Base-by-base conservation (phyloP, 2,888 invertebrate species). In the Eupithecia dodoneata region DNA sequence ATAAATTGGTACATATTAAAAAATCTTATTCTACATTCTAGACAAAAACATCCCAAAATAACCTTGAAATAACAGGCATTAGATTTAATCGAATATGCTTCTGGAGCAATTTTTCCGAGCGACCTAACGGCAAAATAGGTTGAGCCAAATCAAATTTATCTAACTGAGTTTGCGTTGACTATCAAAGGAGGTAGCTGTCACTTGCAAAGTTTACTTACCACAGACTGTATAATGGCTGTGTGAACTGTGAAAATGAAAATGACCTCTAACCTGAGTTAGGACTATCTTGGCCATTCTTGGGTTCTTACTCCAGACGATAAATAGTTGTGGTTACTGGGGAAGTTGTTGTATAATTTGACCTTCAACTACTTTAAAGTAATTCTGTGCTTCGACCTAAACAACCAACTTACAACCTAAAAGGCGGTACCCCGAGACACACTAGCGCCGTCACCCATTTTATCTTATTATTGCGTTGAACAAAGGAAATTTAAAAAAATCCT, bases 91-190 rank as follows among this genome's bases (percentile, higher is more conserved):
- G 47, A 47, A 55, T 67, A 70, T 41, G 65, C 45, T 44, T 70
- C 78, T 71, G 59, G 55, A 55, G 42, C 73, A 44, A 59, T 76
- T 78, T 76, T 78, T 72, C 69, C 72, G 67, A 63, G n/a, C 49
- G 49, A 67, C 42, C 63, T 67, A 47, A 69, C 76, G 59, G 63
- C 59, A 73, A 75, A 75, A 75, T 73, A 75, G 71, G 69, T 76
- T 73, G 59, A 69, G 69, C 74, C 69, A 72, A 78, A 76, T 76
- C 76, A 75, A 73, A 76, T 78, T 76, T 78, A 78, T 76, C 75
- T 78, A 76, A 73, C 71, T 63, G 72, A 73, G 78, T 73, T 72
- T 76, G 76, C 72, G 44, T 7, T 52, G 30, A 45, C 75, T 52
- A 67, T 75, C 66, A 75, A 75, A 75, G 73, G 18, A 72, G 66